Conservation (phyloP, 30 jellyfish, hydroid and myxozoan genomes). For the Calvadosia cruxmelitensis region DNA sequence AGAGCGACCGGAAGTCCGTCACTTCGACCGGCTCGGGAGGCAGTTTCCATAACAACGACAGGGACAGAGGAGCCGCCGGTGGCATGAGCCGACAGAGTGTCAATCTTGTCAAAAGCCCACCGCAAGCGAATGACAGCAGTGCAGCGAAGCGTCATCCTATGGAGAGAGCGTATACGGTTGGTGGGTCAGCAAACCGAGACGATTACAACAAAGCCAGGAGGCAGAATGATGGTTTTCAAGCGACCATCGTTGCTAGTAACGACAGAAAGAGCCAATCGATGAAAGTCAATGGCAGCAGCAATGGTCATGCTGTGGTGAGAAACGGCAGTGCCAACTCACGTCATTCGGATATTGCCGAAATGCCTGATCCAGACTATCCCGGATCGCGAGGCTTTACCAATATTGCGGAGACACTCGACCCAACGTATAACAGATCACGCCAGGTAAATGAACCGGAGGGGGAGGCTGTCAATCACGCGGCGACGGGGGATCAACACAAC, state of each 20-base stretch:
- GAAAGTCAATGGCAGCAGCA: neutral
- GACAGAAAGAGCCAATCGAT: neutral
- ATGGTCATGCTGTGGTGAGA: neutral
- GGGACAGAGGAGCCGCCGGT: neutral
- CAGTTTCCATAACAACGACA: neutral
- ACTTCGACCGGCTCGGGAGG: neutral
- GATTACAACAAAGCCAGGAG: neutral
- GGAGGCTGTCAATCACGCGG: constrained; percentile 13
- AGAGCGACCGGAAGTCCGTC: neutral
- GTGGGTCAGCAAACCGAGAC: neutral
- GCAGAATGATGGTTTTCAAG: neutral
- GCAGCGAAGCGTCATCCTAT: neutral
- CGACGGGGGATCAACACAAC: constrained; percentile 8
- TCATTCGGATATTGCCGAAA: neutral
- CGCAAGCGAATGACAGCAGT: neutral
- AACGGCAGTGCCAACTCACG: neutral
- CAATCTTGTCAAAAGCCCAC: neutral
- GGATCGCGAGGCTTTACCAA: constrained; percentile 7
- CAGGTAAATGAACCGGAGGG: constrained; percentile 15
- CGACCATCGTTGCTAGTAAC: neutral
- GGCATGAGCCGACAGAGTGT: neutral
- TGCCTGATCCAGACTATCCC: neutral
- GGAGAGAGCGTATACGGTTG: neutral
- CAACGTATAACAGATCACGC: constrained; percentile 17
- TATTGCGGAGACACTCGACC: constrained; percentile 53